Evolutionary conservation across 1,140 invertebrate species (phyloP), one percentile per base, ranked within the genome.

Genomic region (Eriosoma lanigerum): DNA sequence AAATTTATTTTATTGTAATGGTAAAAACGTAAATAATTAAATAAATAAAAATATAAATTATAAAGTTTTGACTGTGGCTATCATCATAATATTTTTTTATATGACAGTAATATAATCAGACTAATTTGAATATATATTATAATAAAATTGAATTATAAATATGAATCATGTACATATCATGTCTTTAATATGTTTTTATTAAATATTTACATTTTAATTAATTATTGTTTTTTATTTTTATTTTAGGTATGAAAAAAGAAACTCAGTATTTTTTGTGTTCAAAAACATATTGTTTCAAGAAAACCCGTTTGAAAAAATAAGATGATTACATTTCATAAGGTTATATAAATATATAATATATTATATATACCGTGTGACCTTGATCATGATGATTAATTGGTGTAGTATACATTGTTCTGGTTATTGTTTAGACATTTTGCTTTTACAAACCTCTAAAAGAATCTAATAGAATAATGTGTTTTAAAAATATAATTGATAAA

Each of bases 371-470:
- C 13, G 26, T 52, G 19, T 0, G 68, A 24, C 48, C 68, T 72
- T 52, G 68, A 72, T 52, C 26, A 13, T 6, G 9, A 52, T 62
- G 58, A 62, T 62, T 62, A 62, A 62, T 52, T 72, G 68, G 48
- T 52, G 8, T 6, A 15, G 15, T 70, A 19, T 50, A 29, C 48
- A 29, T 72, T 72, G 68, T 32, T 68, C 21, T 44, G 66, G 66
- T 68, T 68, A 48, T 48, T 68, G 38, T 68, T 15, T 26, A 26
- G 13, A 26, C 66, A 38, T 68, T 68, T 48, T 26, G 19, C 12
- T 13, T 26, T 1, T 26, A 26, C 8, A 9, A 9, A 48, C 21
- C 15, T 12, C 46, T 68, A 21, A 48, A 68, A 68, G 44, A 13
- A 68, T 48, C 15, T 19, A 26, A 24, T 68, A 6, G 66, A 68